Evolutionary conservation across 1,140 invertebrate genomes (phyloP).

Genomic region (Melitaea cinxia): DNA sequence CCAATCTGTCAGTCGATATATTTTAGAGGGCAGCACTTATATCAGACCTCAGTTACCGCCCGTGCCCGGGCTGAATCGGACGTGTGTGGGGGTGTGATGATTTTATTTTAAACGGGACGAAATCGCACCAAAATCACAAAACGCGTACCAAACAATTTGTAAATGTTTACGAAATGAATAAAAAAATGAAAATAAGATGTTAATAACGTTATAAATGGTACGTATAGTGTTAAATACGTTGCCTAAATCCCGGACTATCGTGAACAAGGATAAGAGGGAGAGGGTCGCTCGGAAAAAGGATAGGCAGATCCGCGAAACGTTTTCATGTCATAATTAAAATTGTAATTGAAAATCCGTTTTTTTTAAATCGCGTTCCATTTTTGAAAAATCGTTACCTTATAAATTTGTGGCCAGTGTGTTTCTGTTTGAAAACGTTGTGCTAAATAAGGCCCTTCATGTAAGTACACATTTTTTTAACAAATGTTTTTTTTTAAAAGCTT

Average conservation of each 20-base stretch:
- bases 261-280: conserved; percentile 45
- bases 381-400: conserved; percentile 9
- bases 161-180: conserved; percentile 45
- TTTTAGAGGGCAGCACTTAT: conserved; percentile 53
- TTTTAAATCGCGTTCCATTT: conserved; percentile 13
- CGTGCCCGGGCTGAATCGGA: conserved; percentile 47
- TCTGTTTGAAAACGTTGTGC: not conserved
- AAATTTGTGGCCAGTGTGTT: not conserved
- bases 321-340: conserved; percentile 41
- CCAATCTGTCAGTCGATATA: conserved; percentile 52
- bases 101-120: conserved; percentile 26
- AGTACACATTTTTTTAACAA: not conserved
- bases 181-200: conserved; percentile 34
- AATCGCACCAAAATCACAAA: conserved; percentile 42
- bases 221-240: conserved; percentile 28
- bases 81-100: conserved; percentile 25
- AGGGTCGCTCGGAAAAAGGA: conserved; percentile 44
- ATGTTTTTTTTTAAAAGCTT: conserved; percentile 2
- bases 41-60: conserved; percentile 49
- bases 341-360: conserved; percentile 34
- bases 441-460: too few species aligned
- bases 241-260: conserved; percentile 43
- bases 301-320: conserved; percentile 35
- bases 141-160: conserved; percentile 27
- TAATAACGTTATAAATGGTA: conserved; percentile 42